Base-by-base conservation (phyloP, 2,888 invertebrate species). In the Formica aserva region DNA sequence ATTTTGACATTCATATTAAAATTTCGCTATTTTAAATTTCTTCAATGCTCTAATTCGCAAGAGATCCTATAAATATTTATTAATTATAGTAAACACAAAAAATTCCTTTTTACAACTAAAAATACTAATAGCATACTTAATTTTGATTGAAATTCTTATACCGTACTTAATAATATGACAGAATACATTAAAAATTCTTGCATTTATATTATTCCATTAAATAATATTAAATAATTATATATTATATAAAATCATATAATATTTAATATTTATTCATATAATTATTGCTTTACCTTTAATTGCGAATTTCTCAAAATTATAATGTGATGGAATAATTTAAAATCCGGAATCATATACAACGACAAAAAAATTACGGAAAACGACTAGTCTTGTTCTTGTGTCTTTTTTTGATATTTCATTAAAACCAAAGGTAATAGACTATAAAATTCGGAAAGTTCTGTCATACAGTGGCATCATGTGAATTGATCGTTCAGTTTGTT, bases 401-500 rank as follows among this genome's bases (percentile, higher is more conserved):
- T 45, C 1, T 48, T 48, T 48, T 45, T 48, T 48, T 15, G 32
- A 63, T 65, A 63, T 76, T 55, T 52, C 5, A 26, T 38, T 38
- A 3, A 65, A 65, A 13, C 1, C 38, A 6, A 15, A 62, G 11
- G 11, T 3, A 13, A 32, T 3, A 1, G 15, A 48, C 0, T 18
- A 48, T 6, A 48, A 52, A 52, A 52, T 8, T 45, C 2, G 32
- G 8, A 45, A 60, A 71, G 48, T 48, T 13, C 22, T 22, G 3
- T 15, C 29, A n/a, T 11, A 26, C n/a, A 13, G 15, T 65, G 9
- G n/a, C 38, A 69, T 26, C 26, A 45, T n/a, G 9, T n/a, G 8
- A 1, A 52, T 18, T 15, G 1, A 52, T 22, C 18, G 48, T 76
- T 76, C 65, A 72, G n/a, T 72, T 62, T 3, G 57, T 69, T 60